Base-by-base conservation (phyloP, 2,888 invertebrate species). In the Chrysolina haemoptera region DNA sequence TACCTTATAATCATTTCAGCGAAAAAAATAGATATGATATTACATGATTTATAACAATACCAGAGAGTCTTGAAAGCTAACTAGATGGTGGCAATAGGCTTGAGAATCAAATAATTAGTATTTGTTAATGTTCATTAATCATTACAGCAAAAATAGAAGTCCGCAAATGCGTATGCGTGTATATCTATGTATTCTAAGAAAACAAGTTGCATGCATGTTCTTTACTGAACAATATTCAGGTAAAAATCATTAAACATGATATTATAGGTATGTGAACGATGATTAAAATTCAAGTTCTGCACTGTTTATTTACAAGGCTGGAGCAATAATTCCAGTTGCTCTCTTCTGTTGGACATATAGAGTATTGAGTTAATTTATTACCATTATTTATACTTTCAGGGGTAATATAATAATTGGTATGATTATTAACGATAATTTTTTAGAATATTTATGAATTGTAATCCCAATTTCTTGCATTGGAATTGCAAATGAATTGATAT, bases 71-170 rank as follows among this genome's bases (percentile, higher is more conserved):
- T 59, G 59, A 59, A 35, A 73, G 70, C 70, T 73, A 70, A 73
- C 65, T 73, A 73, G 73, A 70, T 73, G 66, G 73, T 73, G 73
- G 73, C 73, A 73, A 70, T 73, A 66, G 66, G 66, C 70, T 70
- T 73, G 65, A 70, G 64, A 73, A 70, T 73, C 65, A 62, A 73
- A 73, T 73, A 73, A 73, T 73, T 69, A 73, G 73, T 70, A 70
- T 73, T 73, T 73, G 73, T 73, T 73, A 73, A 73, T 73, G 62
- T 62, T 65, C 73, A 73, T 73, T 73, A 73, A 73, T 73, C 73
- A 73, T 73, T 40, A 50, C 16, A 50, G 50, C 64, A 65, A 62
- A 73, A 66, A 73, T 65, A 73, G 70, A 69, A 59, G 27, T 59
- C n/a, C 59, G 22, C 27, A 27, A 59, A 59, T 59, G 59, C 59